Evolutionary conservation across 2,113 vertebrate genomes (phyloP).

Genomic region (Elanoides forficatus): DNA sequence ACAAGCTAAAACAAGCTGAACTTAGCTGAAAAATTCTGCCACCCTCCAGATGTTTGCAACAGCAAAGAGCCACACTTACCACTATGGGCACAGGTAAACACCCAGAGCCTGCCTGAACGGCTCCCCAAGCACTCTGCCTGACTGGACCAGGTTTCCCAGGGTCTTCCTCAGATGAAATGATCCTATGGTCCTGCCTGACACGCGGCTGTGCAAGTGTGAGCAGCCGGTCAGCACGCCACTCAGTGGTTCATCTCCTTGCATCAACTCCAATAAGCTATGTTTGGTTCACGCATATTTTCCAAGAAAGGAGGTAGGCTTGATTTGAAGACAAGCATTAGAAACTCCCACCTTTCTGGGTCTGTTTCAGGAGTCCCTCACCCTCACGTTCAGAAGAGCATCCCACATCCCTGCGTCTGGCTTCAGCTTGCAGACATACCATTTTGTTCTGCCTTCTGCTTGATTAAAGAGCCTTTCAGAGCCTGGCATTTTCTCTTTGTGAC

Average conservation of each 20-base stretch:
- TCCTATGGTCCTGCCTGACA: background rate
- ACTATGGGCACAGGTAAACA: fast-evolving
- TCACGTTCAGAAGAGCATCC: background rate
- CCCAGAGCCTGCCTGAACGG: fast-evolving
- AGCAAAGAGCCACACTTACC: background rate
- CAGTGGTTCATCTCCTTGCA: background rate
- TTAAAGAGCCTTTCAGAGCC: constrained; percentile 43
- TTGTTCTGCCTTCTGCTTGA: constrained; percentile 42
- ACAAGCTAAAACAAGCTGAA: background rate
- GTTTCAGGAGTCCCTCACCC: constrained; percentile 6
- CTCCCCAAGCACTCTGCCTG: background rate
- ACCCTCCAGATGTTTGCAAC: background rate
- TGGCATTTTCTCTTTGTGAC: constrained; percentile 39
- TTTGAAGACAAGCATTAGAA: background rate
- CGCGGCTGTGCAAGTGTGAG: fast-evolving
- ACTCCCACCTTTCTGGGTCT: background rate
- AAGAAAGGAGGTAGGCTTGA: background rate
- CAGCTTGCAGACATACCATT: constrained; percentile 13
- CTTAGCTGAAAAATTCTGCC: background rate
- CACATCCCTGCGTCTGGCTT: background rate
- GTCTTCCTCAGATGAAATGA: background rate
- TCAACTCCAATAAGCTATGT: background rate
- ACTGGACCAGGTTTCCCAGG: background rate
- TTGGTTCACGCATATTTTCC: background rate
- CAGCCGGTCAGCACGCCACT: fast-evolving